Base-by-base conservation (phyloP, 2,888 invertebrate genomes). In the Iselma pallidipennis region DNA sequence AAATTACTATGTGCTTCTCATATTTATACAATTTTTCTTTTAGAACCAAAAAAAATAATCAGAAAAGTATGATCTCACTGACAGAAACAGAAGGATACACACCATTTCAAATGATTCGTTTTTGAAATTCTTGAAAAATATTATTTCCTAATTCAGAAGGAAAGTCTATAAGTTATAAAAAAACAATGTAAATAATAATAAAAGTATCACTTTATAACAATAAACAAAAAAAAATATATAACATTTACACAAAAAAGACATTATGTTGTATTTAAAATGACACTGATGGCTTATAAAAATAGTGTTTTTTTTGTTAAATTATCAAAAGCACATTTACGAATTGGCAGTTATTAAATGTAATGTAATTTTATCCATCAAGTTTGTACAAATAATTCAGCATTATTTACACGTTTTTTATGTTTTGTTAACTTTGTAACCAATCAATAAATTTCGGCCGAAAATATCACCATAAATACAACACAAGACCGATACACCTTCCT, bases 141-240 rank as follows among this genome's bases (percentile, higher is more conserved):
- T n/a, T n/a, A 66, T 63, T 71, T 65, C 59, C 67, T 66, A 68
- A 70, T 59, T 59, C 65, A 60, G 64, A 68, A 69, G 66, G 68
- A 69, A 49, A 61, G 71, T 75, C 69, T 72, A 76, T 74, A 77
- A 78, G 75, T 78, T 77, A 80, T 79, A 76, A 74, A n/a, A n/a
- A 74, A 74, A 76, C 72, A 76, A 75, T 74, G 72, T 76, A 77
- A 77, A 74, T 71, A 78, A 76, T 74, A 75, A 77, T 73, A 73
- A 75, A 76, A 76, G 76, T 79, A 79, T 80, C 80, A 80, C 80
- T 77, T 79, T 78, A 73, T 78, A 80, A 80, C 79, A 79, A 78
- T 76, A 76, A 77, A 74, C 75, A 77, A 73, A 78, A 76, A 57
- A 57, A 50, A 29, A 14, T 16, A 42, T 42, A 71, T 74, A 78